These are phyloP conservation scores for Austrolebias charrua DNA, from an alignment of 2,797 vertebrate genomes.

Conservation along the genomic window DNA sequence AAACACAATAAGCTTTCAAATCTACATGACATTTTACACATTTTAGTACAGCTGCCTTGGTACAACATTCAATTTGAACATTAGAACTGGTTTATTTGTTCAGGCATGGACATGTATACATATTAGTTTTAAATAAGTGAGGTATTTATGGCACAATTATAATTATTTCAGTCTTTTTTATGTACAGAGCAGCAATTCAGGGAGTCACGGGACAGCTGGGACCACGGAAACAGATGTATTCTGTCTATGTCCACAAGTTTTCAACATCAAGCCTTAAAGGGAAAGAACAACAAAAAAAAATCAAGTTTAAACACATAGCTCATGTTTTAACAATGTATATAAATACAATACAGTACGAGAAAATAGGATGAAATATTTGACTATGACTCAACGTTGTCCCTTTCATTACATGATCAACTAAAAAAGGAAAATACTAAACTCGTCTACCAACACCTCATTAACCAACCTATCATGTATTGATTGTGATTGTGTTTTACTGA, in stretches of 20 bases:
- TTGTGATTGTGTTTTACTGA: no score
- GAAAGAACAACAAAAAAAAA: not conserved
- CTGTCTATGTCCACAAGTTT: constrained; percentile 30
- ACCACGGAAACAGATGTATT: constrained; percentile 47
- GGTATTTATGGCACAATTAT: constrained; percentile 69
- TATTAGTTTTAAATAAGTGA: constrained; percentile 69
- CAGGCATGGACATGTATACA: constrained; percentile 61
- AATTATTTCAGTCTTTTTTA: constrained; percentile 49
- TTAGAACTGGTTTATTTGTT: constrained; percentile 58
- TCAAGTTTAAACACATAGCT: not conserved
- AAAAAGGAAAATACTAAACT: no score
- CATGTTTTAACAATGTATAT: no score
- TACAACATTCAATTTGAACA: constrained; percentile 62
- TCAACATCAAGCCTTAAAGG: constrained; percentile 42
- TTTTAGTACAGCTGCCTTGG: constrained; percentile 69
- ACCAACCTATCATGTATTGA: no score
- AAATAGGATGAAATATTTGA: no score
- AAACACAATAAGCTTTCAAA: constrained; percentile 46
- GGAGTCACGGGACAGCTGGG: constrained; percentile 63
- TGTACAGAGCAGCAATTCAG: constrained; percentile 77
- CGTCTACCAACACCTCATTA: no score
- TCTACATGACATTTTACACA: constrained; percentile 37
- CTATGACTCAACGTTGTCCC: no score
- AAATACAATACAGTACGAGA: no score
- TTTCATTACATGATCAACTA: no score